Percentiles rank a stretch among this genome's conserved stretches.
Conservation (phyloP, 1,140 invertebrate genomes). For the Drosophila yakuba region DNA sequence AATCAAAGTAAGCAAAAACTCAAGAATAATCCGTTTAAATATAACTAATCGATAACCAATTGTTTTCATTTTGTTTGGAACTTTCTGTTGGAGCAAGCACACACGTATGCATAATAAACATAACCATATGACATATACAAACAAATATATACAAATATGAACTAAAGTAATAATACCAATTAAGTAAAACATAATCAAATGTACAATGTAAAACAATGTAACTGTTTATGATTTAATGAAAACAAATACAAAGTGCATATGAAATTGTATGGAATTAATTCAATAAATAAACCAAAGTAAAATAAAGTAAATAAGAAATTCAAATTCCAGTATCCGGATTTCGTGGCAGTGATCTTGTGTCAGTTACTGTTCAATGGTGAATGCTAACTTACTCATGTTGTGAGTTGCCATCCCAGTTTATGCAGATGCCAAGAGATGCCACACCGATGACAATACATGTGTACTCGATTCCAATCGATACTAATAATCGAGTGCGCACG, state of each 20-base stretch:
- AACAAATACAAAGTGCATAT: slow-evolving; percentile 48
- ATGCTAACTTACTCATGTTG: background rate
- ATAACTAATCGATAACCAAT: slow-evolving; percentile 42
- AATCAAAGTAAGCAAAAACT: slow-evolving; percentile 14
- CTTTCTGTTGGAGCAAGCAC: slow-evolving; percentile 52
- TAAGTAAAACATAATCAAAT: slow-evolving; percentile 76
- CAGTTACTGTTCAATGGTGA: background rate
- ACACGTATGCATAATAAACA: slow-evolving; percentile 51
- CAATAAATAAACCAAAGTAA: slow-evolving; percentile 78
- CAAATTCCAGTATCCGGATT: background rate
- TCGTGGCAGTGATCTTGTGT: background rate
- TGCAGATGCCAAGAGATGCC: too few relatives aligned
- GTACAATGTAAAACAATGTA: slow-evolving; percentile 80
- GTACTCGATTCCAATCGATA: too few relatives aligned
- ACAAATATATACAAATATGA: slow-evolving; percentile 58
- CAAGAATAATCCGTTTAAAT: slow-evolving; percentile 12
- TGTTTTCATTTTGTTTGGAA: slow-evolving; percentile 62
- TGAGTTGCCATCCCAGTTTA: too few relatives aligned
- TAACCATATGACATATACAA: slow-evolving; percentile 45
- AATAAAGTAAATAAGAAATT: background rate
- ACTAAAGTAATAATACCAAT: slow-evolving; percentile 59
- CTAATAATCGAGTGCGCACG: too few relatives aligned
- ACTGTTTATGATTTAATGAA: slow-evolving; percentile 72
- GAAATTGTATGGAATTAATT: slow-evolving; percentile 70
- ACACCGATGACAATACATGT: too few relatives aligned